These are phyloP conservation scores for Austrofundulus limnaeus DNA, from an alignment of 2,113 vertebrate species.

Conservation along the genomic window DNA sequence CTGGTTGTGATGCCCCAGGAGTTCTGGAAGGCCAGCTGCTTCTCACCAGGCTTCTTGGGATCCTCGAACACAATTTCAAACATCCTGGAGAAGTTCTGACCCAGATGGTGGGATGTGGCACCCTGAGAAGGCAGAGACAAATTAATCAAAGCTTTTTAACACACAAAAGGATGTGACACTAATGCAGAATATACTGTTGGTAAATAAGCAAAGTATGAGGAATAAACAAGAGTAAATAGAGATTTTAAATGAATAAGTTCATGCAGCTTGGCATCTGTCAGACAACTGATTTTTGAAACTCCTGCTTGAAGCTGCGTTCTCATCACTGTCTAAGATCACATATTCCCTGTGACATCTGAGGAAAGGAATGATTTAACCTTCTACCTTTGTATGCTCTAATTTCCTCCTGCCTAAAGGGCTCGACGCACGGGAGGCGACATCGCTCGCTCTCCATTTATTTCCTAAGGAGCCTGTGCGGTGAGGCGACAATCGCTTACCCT, in stretches of 20 bases:
- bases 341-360: background rate
- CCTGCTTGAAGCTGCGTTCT: background rate
- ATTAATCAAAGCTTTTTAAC: background rate
- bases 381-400: background rate
- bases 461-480: no score
- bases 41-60: conserved; percentile 92
- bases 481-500: no score
- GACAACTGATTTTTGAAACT: background rate
- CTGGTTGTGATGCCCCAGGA: conserved; percentile 97
- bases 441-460: no score
- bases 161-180: background rate
- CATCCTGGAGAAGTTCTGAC: conserved; percentile 98
- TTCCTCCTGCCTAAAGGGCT: background rate
- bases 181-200: background rate
- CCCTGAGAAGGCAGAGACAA: conserved; percentile 77
- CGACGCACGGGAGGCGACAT: no score
- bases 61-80: conserved; percentile 97
- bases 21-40: conserved; percentile 94
- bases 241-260: no score
- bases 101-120: conserved; percentile 94
- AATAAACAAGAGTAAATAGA: no score
- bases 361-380: background rate
- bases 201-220: no score
- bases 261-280: no score
- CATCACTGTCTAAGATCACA: background rate